Base-by-base conservation (phyloP, 1,140 invertebrate genomes). In the Gonatopus flavifemur region DNA sequence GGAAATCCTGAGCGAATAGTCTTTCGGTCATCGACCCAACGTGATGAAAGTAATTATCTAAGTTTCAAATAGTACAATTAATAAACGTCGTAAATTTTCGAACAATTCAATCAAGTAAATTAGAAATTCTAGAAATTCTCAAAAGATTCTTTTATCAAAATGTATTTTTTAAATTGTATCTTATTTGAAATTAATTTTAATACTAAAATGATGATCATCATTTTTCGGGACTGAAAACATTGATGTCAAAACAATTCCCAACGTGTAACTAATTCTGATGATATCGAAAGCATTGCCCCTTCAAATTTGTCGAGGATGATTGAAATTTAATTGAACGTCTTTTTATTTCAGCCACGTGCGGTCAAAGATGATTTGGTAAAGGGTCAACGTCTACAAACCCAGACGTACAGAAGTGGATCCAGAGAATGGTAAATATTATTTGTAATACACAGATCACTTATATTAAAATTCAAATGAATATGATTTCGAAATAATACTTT, bases 141-240 rank as follows among this genome's bases (percentile, higher is more conserved):
- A 13, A 39, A 44, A 37, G 10, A 37, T 54, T 39, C 21, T 39
- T 21, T 16, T 24, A 48, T 6, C 13, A 30, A 42, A 38, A 8
- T 39, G 2, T 44, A 19, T 22, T 3, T 25, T 19, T 40, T 30
- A 31, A 7, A 16, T 57, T 22, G 37, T 10, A 35, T 3, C 6
- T 25, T 44, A 38, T 51, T 48, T 20, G 50, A 48, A 37, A 39
- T n/a, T 40, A 19, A 32, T 24, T 45, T 25, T 13, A 22, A 22
- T 30, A 21, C n/a, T 13, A 28, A 31, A 47, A 30, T 42, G 15
- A 63, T 68, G 66, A 68, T 66, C 64, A 60, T 31, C 40, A 37
- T 44, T 62, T 67, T 68, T 65, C 62, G 64, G 62, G 62, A 12
- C 66, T 67, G 64, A 68, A 16, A 16, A 42, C 37, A 18, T 49